These are phyloP conservation scores for Morone chrysops DNA, from an alignment of 2,113 vertebrate genomes.

Conservation along the genomic window DNA sequence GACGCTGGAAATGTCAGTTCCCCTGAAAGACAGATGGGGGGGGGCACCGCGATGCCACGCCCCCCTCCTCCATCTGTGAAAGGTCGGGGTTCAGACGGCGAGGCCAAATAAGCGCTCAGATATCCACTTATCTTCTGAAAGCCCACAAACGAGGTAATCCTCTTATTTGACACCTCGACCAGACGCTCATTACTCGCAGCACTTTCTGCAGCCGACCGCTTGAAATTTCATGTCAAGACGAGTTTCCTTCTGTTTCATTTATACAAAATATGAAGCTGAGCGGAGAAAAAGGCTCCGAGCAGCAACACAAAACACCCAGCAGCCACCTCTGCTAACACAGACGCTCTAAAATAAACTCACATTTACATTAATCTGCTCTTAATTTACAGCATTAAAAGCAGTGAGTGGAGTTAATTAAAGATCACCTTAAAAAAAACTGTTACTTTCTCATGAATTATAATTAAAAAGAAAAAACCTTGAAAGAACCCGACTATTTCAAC, in stretches of 20 bases:
- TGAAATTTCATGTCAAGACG: slow-evolving; percentile 52
- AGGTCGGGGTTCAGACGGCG: slow-evolving; percentile 59
- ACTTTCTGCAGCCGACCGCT: slow-evolving; percentile 26
- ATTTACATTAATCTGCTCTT: neutral
- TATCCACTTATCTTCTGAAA: slow-evolving; percentile 71
- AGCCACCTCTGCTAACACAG: neutral
- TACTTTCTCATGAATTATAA: too few relatives aligned
- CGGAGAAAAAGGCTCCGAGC: neutral
- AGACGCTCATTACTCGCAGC: slow-evolving; percentile 62
- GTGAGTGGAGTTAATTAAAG: too few relatives aligned
- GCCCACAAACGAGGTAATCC: slow-evolving; percentile 69
- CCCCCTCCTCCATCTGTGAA: slow-evolving; percentile 44
- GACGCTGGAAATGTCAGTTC: slow-evolving; percentile 68
- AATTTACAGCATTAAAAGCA: neutral
- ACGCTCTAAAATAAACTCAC: neutral
- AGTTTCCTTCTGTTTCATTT: slow-evolving; percentile 53
- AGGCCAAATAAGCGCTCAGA: slow-evolving; percentile 46
- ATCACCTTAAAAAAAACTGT: too few relatives aligned
- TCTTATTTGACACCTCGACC: slow-evolving; percentile 63
- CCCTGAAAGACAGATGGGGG: slow-evolving; percentile 11
- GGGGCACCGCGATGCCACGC: neutral
- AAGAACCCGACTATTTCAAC: too few relatives aligned
- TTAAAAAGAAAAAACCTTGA: too few relatives aligned
- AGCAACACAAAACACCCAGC: neutral
- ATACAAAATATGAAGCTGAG: slow-evolving; percentile 54